Base-by-base conservation (phyloP, 1,140 invertebrate species). In the Tetragnatha versicolor region DNA sequence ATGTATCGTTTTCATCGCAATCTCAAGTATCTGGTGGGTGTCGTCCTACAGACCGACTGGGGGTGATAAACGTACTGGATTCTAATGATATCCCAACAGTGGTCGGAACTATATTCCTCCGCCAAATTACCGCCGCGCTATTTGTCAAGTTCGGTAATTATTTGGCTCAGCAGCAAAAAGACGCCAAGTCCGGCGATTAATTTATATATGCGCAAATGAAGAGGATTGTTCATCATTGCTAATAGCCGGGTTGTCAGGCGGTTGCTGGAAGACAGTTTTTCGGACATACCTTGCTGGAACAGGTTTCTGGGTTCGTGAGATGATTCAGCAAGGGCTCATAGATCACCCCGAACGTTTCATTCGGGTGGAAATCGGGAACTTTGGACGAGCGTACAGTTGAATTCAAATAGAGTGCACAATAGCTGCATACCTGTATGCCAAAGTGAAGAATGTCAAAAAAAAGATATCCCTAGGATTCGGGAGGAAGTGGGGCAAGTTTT, bases 171-270 rank as follows among this genome's bases (percentile, higher is more conserved):
- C n/a, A 65, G 20, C 12, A 7, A 20, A 37, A 63, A 39, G 27
- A 53, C 27, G 4, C 29, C 14, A 58, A 58, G n/a, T 66, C 63
- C 25, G 9, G 39, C 66, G 66, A 70, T 70, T 70, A 70, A 70
- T 70, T 70, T 70, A 70, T 70, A 70, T 70, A 45, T 53, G 47
- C 35, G 53, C 42, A 72, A 68, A 72, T 72, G 69, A 72, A 60
- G 53, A 3, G 12, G n/a, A 27, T 60, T 42, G 45, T 72, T 31
- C 69, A 72, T 72, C 69, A 72, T 60, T 72, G 58, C 60, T 72
- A 72, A 72, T 72, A 72, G 42, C n/a, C n/a, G n/a, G n/a, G n/a
- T n/a, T n/a, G n/a, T n/a, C 69, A 72, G 29, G 25, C 17, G 58
- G 69, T 45, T 53, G 45, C 22, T 31, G 10, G 69, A 58, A 31